Evolutionary conservation across 2,113 vertebrate species (phyloP).

Genomic region (Larimichthys polyactis): DNA sequence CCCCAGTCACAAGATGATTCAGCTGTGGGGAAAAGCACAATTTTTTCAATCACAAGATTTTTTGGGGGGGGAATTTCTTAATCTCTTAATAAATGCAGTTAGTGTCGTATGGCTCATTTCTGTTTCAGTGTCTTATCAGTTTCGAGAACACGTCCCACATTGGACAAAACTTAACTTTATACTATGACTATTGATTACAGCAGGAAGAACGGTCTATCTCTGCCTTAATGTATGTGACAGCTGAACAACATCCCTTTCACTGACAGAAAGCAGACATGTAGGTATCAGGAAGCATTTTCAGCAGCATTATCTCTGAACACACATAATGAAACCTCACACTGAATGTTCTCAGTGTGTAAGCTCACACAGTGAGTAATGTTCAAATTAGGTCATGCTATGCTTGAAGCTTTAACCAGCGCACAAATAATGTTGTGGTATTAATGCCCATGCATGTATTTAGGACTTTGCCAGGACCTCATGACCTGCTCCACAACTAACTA

Average conservation of each 20-base stretch:
- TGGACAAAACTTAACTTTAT: slow-evolving; percentile 2
- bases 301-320: slow-evolving; percentile 18
- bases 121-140: slow-evolving; percentile 15
- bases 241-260: slow-evolving; percentile 42
- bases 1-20: slow-evolving; percentile 56
- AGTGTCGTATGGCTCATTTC: not conserved
- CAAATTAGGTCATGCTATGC: not conserved
- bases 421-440: too few relatives aligned
- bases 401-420: not conserved
- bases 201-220: slow-evolving; percentile 2
- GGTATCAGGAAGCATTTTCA: slow-evolving; percentile 25
- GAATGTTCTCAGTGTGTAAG: slow-evolving; percentile 5
- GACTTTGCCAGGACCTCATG: too few relatives aligned
- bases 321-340: slow-evolving; percentile 17
- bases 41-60: slow-evolving; percentile 51
- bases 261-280: slow-evolving; percentile 23
- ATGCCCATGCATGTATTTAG: too few relatives aligned
- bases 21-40: slow-evolving; percentile 28
- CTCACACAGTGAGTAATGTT: not conserved
- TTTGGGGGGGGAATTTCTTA: not conserved
- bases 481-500: too few relatives aligned
- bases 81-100: not conserved
- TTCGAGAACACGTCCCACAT: not conserved
- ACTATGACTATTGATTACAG: not conserved
- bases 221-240: slow-evolving; percentile 14